Percentiles rank a stretch among this genome's conserved stretches.
These are phyloP conservation scores for Ecliptopera silaceata DNA, from an alignment of 2,888 invertebrate species.

Conservation along the genomic window DNA sequence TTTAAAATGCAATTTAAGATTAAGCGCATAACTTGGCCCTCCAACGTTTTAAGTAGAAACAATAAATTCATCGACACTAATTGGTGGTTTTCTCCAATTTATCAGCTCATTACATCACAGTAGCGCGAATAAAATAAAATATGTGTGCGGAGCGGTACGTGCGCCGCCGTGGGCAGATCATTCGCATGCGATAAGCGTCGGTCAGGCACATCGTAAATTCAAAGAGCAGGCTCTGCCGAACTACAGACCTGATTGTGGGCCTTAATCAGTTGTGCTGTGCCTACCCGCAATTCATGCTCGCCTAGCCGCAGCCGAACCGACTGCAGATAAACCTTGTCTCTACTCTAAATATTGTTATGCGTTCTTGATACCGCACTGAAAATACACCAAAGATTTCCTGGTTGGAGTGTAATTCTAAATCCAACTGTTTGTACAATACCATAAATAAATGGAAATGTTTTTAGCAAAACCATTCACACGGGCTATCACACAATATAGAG, in stretches of 20 bases:
- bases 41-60: slow-evolving; percentile 83
- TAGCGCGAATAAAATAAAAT: slow-evolving; percentile 84
- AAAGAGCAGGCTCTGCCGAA: slow-evolving; percentile 79
- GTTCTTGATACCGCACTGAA: slow-evolving; percentile 21
- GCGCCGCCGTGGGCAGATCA: slow-evolving; percentile 82
- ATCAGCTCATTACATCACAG: slow-evolving; percentile 84
- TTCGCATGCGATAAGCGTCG: slow-evolving; percentile 82
- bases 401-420: slow-evolving; percentile 4
- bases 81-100: slow-evolving; percentile 84
- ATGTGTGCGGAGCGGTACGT: slow-evolving; percentile 79
- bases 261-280: slow-evolving; percentile 76
- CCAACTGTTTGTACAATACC: background rate
- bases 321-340: slow-evolving; percentile 35
- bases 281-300: slow-evolving; percentile 51
- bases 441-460: slow-evolving; percentile 20
- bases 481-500: slow-evolving; percentile 16
- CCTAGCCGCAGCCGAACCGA: slow-evolving; percentile 19
- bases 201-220: slow-evolving; percentile 83
- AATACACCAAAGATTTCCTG: slow-evolving; percentile 16
- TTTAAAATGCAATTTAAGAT: slow-evolving; percentile 77
- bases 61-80: slow-evolving; percentile 84
- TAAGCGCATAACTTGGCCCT: slow-evolving; percentile 72
- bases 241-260: slow-evolving; percentile 80
- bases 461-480: slow-evolving; percentile 20
- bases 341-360: slow-evolving; percentile 35